Conservation (phyloP, 2,888 invertebrate species). For the Phymatocera aterrima region DNA sequence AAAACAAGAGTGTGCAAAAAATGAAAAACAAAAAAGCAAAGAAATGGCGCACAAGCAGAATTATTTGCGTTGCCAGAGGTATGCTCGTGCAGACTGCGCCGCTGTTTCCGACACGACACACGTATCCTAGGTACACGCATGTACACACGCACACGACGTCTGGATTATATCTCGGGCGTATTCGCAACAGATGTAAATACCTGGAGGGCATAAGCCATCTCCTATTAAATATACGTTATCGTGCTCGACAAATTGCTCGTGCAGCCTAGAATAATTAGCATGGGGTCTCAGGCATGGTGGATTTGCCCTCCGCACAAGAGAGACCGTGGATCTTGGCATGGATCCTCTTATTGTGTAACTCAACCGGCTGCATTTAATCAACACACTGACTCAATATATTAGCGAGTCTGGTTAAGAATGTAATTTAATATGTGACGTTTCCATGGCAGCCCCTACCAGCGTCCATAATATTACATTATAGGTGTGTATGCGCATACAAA, state of each 20-base stretch:
- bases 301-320: constrained; percentile 6
- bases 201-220: constrained; percentile 62
- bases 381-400: constrained; percentile 54
- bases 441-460: constrained; percentile 52
- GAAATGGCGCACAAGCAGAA: background rate
- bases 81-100: background rate
- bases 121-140: background rate
- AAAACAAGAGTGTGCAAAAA: background rate
- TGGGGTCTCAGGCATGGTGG: constrained; percentile 51
- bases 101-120: background rate
- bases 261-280: constrained; percentile 72
- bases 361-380: constrained; percentile 57
- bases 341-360: constrained; percentile 41
- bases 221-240: constrained; percentile 68
- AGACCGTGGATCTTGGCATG: no score
- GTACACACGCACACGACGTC: background rate
- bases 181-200: constrained; percentile 70
- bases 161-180: constrained; percentile 51
- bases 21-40: background rate
- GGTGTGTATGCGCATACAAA: background rate
- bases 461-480: background rate
- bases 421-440: constrained; percentile 70
- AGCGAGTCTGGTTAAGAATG: constrained; percentile 65
- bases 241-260: constrained; percentile 71
- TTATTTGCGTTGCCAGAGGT: constrained; percentile 32